Conservation (phyloP, 2,113 vertebrate genomes). For the Emydura subglobosa region DNA sequence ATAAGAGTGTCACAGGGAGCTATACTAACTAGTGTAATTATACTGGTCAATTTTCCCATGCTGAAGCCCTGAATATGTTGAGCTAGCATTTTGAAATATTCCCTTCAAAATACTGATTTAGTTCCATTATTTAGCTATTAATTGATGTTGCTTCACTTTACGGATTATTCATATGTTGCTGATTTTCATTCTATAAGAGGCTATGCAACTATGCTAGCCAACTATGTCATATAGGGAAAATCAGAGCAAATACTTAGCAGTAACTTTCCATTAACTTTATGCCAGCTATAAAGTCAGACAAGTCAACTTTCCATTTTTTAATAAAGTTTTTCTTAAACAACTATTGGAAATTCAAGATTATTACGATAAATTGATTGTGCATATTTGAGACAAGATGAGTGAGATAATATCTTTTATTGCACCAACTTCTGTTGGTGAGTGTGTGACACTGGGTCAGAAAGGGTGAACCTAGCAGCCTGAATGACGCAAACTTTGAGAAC, state of each 20-base stretch:
- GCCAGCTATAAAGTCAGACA: background rate
- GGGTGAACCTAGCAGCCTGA: no score
- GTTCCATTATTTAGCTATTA: background rate
- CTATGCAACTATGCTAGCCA: background rate
- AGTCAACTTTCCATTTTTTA: background rate
- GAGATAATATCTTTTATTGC: background rate
- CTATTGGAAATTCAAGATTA: background rate
- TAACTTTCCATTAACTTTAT: background rate
- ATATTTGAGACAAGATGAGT: background rate
- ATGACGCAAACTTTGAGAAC: no score
- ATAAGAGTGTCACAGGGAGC: background rate
- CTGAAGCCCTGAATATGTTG: background rate
- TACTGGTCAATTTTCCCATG: background rate
- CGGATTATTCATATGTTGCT: background rate
- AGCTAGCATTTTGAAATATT: background rate
- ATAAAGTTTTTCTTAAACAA: background rate
- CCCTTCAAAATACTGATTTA: slow-evolving; percentile 6
- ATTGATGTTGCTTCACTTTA: background rate
- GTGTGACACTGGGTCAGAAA: no score
- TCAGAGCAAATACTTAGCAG: background rate
- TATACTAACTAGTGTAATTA: background rate
- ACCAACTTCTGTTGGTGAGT: background rate
- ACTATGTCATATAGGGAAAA: background rate
- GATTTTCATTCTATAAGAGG: fast-evolving
- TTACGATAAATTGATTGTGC: slow-evolving; percentile 1